Evolutionary conservation across 2,797 vertebrate species (phyloP).

Genomic region (Sphenopsis melanotis): DNA sequence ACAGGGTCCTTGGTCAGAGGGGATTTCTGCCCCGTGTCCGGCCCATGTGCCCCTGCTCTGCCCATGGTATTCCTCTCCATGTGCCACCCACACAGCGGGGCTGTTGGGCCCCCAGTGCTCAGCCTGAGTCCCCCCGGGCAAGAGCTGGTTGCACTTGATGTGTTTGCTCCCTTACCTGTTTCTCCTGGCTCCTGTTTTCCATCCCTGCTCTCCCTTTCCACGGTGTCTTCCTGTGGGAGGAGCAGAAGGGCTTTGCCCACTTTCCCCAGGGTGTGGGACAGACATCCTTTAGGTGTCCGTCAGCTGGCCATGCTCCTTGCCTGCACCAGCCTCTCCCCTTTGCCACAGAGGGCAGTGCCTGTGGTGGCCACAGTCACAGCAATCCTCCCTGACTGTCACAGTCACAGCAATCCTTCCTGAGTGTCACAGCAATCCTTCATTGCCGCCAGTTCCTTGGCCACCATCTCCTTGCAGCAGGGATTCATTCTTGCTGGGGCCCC

Average conservation of each 20-base stretch:
- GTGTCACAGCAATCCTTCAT: not conserved
- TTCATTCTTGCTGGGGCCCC: not conserved
- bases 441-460: not conserved
- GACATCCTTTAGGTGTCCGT: fast-evolving
- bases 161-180: not conserved
- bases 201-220: not conserved
- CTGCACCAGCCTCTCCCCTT: not conserved
- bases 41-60: fast-evolving
- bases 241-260: not conserved
- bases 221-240: not conserved
- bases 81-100: fast-evolving
- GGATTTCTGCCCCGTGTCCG: not conserved
- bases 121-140: not conserved
- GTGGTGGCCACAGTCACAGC: not conserved
- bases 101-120: not conserved
- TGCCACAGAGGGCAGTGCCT: fast-evolving
- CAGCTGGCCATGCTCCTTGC: fast-evolving
- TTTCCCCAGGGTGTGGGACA: not conserved
- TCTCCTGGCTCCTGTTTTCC: not conserved
- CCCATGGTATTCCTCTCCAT: fast-evolving
- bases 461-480: not conserved
- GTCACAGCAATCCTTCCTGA: not conserved
- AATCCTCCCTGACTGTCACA: not conserved
- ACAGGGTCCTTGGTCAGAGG: fast-evolving
- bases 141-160: not conserved